These are phyloP conservation scores for Caenorhabditis inopinata DNA, from an alignment of 1,140 invertebrate genomes.

Conservation along the genomic window DNA sequence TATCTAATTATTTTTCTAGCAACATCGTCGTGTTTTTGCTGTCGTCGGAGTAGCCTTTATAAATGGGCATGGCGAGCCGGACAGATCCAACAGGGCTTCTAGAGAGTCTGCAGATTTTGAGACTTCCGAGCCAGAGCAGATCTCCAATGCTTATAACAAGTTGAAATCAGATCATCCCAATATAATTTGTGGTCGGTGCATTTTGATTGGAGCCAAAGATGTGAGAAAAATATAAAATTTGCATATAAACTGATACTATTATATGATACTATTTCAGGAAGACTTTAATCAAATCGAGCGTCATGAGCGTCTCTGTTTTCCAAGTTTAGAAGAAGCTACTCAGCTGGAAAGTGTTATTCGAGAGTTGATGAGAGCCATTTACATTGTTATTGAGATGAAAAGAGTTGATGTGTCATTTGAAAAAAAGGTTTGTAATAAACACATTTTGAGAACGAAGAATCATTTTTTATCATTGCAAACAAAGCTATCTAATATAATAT, in stretches of 20 bases:
- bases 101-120: constrained; percentile 41
- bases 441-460: no score
- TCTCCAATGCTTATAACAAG: constrained; percentile 25
- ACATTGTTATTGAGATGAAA: constrained; percentile 60
- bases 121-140: background rate
- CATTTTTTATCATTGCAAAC: no score
- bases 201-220: constrained; percentile 53
- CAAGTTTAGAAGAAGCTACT: constrained; percentile 49
- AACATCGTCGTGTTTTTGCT: constrained; percentile 56
- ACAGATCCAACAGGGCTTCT: background rate
- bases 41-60: constrained; percentile 51
- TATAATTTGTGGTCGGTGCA: constrained; percentile 56
- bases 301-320: constrained; percentile 48
- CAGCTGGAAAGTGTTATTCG: constrained; percentile 56
- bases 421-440: constrained; percentile 46
- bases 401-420: constrained; percentile 59
- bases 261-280: constrained; percentile 32
- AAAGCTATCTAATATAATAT: no score
- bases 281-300: background rate
- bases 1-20: constrained; percentile 34
- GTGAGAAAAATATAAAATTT: constrained; percentile 36
- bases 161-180: constrained; percentile 41
- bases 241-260: no score
- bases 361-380: constrained; percentile 60
- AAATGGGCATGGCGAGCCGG: constrained; percentile 2